These are phyloP conservation scores for Onthophagus sagittarius DNA, from an alignment of 2,888 invertebrate genomes.

Conservation along the genomic window DNA sequence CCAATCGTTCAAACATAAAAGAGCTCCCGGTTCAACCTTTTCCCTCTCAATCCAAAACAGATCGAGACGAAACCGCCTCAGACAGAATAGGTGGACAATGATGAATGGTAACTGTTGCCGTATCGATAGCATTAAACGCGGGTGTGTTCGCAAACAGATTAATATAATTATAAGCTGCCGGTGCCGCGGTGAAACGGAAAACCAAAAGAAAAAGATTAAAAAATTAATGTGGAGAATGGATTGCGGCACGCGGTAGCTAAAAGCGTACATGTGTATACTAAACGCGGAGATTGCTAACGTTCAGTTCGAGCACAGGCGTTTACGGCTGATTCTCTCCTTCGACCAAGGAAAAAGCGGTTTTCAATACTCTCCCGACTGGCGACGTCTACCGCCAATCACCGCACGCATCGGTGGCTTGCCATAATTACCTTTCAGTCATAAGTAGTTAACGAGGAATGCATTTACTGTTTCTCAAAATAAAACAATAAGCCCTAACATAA, in stretches of 20 bases:
- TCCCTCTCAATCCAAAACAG: not conserved
- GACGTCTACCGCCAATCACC: not conserved
- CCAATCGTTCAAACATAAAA: not conserved
- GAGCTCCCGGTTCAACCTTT: not conserved
- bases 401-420: not conserved
- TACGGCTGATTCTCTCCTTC: not conserved
- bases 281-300: not conserved
- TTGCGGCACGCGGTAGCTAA: not conserved
- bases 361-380: not conserved
- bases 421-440: not conserved
- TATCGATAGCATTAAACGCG: constrained; percentile 9
- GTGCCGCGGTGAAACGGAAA: not conserved
- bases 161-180: constrained; percentile 9
- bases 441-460: not conserved
- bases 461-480: not conserved
- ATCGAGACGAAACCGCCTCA: not conserved
- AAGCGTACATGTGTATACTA: not conserved
- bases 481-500: not conserved
- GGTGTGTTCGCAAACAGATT: constrained; percentile 13
- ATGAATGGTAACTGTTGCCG: not conserved
- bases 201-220: not conserved
- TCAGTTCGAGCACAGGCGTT: not conserved
- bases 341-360: not conserved
- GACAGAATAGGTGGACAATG: constrained; percentile 10
- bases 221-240: not conserved